Conservation (phyloP, 1,140 invertebrate genomes). For the Trichogramma pretiosum region DNA sequence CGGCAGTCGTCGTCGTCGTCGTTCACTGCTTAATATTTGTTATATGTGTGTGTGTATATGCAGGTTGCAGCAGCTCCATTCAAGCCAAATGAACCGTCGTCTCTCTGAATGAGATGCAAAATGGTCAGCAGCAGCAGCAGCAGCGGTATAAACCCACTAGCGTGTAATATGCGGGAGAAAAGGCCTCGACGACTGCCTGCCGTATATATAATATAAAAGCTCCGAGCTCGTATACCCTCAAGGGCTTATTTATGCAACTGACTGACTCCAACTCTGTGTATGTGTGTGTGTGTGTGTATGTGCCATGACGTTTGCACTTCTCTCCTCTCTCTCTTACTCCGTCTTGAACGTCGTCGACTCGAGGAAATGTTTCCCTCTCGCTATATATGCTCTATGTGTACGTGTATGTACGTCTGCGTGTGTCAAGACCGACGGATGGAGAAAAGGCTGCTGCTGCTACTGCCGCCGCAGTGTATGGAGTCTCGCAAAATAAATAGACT, state of each 20-base stretch:
- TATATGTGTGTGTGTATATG: too few relatives aligned
- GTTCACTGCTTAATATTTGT: too few relatives aligned
- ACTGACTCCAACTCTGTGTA: neutral
- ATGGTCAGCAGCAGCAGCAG: constrained; percentile 37
- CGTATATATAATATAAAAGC: neutral
- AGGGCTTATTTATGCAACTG: too few relatives aligned
- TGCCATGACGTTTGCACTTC: constrained; percentile 6
- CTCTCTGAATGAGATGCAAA: constrained; percentile 32
- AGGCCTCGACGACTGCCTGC: neutral
- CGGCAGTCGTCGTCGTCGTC: too few relatives aligned
- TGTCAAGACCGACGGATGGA: constrained; percentile 22
- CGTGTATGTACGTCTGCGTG: constrained; percentile 33
- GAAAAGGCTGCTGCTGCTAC: neutral
- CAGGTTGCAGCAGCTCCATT: too few relatives aligned
- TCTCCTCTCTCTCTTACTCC: too few relatives aligned
- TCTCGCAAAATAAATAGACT: too few relatives aligned
- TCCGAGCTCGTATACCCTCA: too few relatives aligned
- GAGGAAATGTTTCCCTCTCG: constrained; percentile 35
- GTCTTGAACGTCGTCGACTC: neutral
- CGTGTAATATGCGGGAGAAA: too few relatives aligned
- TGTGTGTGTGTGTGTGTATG: neutral
- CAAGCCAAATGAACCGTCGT: too few relatives aligned
- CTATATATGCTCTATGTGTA: constrained; percentile 37
- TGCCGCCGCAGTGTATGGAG: too few relatives aligned
- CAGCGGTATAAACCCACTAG: too few relatives aligned